These are phyloP conservation scores for Bradysia coprophila DNA, from an alignment of 1,140 invertebrate species.

Conservation along the genomic window DNA sequence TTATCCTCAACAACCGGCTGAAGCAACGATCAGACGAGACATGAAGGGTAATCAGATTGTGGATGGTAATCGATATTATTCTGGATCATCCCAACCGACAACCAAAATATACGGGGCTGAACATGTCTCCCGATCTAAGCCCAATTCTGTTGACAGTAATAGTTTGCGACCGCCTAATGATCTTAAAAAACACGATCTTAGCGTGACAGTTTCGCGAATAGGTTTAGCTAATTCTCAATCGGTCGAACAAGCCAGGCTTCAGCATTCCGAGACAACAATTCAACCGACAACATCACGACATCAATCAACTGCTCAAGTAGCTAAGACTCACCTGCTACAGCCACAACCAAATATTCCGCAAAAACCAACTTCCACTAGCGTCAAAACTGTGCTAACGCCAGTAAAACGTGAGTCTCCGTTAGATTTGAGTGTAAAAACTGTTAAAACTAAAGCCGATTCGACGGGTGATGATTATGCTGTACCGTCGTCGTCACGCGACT, in stretches of 20 bases:
- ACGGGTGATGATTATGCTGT: constrained; percentile 43
- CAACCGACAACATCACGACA: neutral
- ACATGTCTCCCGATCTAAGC: neutral
- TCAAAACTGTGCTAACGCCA: constrained; percentile 1
- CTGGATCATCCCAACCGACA: no score
- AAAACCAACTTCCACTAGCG: neutral
- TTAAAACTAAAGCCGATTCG: constrained; percentile 67
- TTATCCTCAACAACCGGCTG: neutral
- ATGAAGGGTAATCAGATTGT: neutral
- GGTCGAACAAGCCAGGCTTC: neutral
- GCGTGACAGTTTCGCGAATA: neutral
- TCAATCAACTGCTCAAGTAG: neutral
- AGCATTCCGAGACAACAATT: neutral
- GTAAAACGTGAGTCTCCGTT: constrained; percentile 52
- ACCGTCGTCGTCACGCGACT: constrained; percentile 2
- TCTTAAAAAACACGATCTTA: neutral
- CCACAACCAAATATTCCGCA: neutral
- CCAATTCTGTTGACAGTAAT: neutral
- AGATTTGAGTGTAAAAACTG: constrained; percentile 69
- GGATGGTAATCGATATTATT: no score
- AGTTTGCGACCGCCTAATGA: neutral
- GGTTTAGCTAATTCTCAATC: neutral
- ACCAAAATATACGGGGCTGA: neutral
- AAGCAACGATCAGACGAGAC: neutral
- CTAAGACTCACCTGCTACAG: neutral